Evolutionary conservation across 2,113 vertebrate genomes (phyloP).

Genomic region (Romanogobio albipinnatus): DNA sequence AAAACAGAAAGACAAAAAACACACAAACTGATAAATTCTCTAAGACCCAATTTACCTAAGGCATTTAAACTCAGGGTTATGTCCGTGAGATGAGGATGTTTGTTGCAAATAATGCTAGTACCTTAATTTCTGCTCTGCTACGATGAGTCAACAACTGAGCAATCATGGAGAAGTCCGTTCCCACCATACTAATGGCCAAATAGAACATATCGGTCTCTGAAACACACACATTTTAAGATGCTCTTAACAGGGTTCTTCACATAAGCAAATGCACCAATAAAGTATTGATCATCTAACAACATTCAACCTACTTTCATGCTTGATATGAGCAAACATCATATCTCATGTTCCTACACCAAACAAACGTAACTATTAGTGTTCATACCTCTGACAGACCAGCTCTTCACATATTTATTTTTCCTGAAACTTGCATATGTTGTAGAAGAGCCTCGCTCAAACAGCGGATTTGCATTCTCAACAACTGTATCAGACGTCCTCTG

Average conservation of each 20-base stretch:
- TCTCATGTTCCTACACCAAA: neutral
- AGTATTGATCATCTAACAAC: neutral
- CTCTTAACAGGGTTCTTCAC: neutral
- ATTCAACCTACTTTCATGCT: neutral
- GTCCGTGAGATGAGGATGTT: neutral
- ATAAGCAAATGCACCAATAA: neutral
- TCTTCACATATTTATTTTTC: conserved; percentile 79
- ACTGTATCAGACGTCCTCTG: conserved; percentile 79
- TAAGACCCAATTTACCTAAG: neutral
- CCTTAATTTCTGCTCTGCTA: conserved; percentile 85
- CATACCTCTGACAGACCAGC: conserved; percentile 85
- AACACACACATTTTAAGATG: conserved; percentile 4
- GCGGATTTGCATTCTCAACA: conserved; percentile 82
- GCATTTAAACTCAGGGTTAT: neutral
- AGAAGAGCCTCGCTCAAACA: conserved; percentile 87
- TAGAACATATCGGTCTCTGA: conserved; percentile 91
- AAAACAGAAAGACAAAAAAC: neutral
- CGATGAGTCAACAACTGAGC: conserved; percentile 85
- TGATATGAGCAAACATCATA: neutral
- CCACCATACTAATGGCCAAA: conserved; percentile 90
- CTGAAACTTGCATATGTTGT: conserved; percentile 87
- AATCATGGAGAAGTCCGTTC: conserved; percentile 88
- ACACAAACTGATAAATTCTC: neutral
- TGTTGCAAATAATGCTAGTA: conserved; percentile 59
- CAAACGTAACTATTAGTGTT: neutral